phyloP scores from a whole-genome alignment of 2,113 vertebrate species.

The Xiphophorus couchianus region DNA sequence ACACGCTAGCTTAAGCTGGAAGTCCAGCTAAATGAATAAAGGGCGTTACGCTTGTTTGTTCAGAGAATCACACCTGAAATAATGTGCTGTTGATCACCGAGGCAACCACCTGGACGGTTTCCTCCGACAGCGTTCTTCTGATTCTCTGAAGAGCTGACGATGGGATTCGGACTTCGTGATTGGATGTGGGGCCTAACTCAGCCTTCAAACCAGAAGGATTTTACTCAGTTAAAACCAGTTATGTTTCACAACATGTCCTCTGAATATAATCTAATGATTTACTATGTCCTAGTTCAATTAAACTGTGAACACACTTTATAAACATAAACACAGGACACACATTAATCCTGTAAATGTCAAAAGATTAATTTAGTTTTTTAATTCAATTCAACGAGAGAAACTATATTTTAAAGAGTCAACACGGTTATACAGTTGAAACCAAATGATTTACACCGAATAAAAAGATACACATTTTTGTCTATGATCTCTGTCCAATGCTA shows the following conservation, averaged over 20 bases:
- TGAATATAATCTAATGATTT: not conserved
- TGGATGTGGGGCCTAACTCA: rapidly evolving
- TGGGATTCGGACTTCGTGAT: constrained; percentile 55
- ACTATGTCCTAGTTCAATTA: too few species aligned
- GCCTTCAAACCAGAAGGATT: constrained; percentile 23
- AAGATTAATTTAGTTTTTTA: too few species aligned
- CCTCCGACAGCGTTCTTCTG: rapidly evolving
- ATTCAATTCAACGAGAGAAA: too few species aligned
- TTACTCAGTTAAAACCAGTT: not conserved
- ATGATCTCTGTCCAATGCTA: too few species aligned
- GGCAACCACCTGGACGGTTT: constrained; percentile 34
- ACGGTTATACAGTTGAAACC: too few species aligned
- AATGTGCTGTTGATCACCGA: constrained; percentile 54
- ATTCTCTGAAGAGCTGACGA: constrained; percentile 52
- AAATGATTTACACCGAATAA: too few species aligned
- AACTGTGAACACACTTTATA: too few species aligned
- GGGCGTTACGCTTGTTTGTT: not conserved
- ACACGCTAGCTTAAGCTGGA: not conserved
- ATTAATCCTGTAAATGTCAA: too few species aligned
- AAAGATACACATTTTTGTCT: too few species aligned
- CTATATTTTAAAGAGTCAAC: too few species aligned
- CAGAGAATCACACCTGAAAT: constrained; percentile 58
- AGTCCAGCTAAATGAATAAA: not conserved
- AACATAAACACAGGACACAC: too few species aligned
- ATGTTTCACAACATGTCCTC: not conserved